phyloP scores from a whole-genome alignment of 1,140 invertebrate genomes.

The Gerris buenoi region DNA sequence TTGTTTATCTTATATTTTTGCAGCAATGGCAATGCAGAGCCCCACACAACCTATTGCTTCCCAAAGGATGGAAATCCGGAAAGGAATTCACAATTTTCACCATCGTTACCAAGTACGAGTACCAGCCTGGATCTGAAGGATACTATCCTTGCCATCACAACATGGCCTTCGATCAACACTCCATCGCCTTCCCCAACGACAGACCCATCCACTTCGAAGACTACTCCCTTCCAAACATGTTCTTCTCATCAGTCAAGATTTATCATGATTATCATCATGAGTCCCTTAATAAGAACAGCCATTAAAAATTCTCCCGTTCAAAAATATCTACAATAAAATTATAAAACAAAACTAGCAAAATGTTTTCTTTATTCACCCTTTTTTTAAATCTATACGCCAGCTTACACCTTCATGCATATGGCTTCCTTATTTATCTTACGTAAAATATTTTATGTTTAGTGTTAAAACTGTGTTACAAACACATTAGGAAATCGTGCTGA shows the following conservation, averaged over 20 bases:
- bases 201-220: background rate
- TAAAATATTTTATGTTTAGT: too few relatives aligned
- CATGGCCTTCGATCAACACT: background rate
- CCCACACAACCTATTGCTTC: conserved; percentile 42
- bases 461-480: too few relatives aligned
- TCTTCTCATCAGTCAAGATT: background rate
- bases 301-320: too few relatives aligned
- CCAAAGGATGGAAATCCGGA: conserved; percentile 41
- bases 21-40: conserved; percentile 16
- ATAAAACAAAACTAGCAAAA: too few relatives aligned
- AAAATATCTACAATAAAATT: too few relatives aligned
- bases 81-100: conserved; percentile 42
- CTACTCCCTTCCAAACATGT: background rate
- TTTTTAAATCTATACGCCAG: too few relatives aligned
- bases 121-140: background rate
- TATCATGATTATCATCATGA: background rate
- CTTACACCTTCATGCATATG: too few relatives aligned
- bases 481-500: too few relatives aligned
- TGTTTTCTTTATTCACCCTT: too few relatives aligned
- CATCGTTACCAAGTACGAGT: conserved; percentile 35
- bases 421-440: too few relatives aligned
- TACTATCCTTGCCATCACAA: background rate
- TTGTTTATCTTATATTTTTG: too few relatives aligned
- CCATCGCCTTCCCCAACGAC: background rate
- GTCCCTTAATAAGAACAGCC: too few relatives aligned